phyloP scores from a whole-genome alignment of 2,797 vertebrate species.

The Chloroceryle amazona region DNA sequence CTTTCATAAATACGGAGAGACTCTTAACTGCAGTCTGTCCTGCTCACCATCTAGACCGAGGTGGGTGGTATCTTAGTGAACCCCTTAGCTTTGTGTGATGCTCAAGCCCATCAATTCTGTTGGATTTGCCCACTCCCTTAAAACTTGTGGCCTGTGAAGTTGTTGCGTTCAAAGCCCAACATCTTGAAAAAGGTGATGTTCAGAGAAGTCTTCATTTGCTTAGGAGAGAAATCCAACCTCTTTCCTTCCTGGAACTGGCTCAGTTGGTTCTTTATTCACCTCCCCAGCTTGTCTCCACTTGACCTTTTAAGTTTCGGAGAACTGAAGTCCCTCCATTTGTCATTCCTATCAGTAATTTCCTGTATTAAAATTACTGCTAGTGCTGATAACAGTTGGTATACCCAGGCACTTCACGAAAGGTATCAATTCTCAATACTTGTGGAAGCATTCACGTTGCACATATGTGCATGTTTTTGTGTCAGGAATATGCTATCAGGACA shows the following conservation, averaged over 20 bases:
- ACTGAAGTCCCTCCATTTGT: background rate
- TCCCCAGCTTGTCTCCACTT: background rate
- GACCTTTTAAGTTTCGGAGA: background rate
- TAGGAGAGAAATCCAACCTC: background rate
- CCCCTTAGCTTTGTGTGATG: background rate
- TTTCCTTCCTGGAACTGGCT: background rate
- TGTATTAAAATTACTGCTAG: background rate
- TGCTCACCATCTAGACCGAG: rapidly evolving
- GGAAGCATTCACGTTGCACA: background rate
- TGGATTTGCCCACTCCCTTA: background rate
- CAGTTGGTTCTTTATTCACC: background rate
- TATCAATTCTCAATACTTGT: background rate
- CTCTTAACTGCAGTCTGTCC: background rate
- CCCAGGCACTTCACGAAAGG: background rate
- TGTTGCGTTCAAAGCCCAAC: background rate
- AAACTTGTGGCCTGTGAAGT: background rate
- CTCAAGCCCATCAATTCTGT: background rate
- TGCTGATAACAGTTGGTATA: background rate
- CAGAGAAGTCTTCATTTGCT: background rate
- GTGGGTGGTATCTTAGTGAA: background rate
- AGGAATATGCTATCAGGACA: background rate
- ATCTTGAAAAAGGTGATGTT: background rate
- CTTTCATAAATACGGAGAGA: background rate
- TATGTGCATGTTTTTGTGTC: background rate
- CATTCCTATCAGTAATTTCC: background rate